These are phyloP conservation scores for Drosophila robusta DNA, from an alignment of 2,888 invertebrate genomes.

Conservation along the genomic window DNA sequence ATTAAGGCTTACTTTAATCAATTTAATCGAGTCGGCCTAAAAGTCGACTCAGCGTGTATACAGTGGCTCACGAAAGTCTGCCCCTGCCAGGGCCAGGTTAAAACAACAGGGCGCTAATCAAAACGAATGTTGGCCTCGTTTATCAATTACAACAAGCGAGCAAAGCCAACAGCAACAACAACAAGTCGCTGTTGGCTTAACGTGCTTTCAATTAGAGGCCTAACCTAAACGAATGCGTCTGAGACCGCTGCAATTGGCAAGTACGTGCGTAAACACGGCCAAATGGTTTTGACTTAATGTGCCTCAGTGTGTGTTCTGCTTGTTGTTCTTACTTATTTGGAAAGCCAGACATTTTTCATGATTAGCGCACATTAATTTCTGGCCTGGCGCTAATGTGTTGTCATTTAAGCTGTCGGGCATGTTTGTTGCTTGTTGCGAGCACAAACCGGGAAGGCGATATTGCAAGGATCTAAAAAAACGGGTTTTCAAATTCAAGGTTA, in stretches of 20 bases:
- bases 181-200: slow-evolving; percentile 30
- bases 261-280: slow-evolving; percentile 41
- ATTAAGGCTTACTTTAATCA: slow-evolving; percentile 18
- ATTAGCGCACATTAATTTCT: slow-evolving; percentile 69
- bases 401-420: slow-evolving; percentile 23
- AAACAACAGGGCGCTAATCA: slow-evolving; percentile 47
- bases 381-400: slow-evolving; percentile 48
- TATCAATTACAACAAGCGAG: slow-evolving; percentile 63
- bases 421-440: not conserved
- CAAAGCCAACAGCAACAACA: slow-evolving; percentile 16
- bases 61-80: not conserved
- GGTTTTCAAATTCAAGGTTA: not conserved
- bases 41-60: not conserved
- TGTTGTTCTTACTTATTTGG: slow-evolving; percentile 17
- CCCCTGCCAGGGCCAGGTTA: not conserved
- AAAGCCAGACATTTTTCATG: slow-evolving; percentile 60
- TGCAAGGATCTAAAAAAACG: not conserved
- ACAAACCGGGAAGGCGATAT: not conserved
- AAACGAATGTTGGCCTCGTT: slow-evolving; percentile 61
- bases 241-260: slow-evolving; percentile 32
- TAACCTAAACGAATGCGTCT: slow-evolving; percentile 51
- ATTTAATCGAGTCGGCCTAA: slow-evolving; percentile 5
- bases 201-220: slow-evolving; percentile 61
- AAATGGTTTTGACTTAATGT: not conserved
- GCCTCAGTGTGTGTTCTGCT: not conserved